Conservation (phyloP, 2,888 invertebrate genomes). For the Halictus ligatus region DNA sequence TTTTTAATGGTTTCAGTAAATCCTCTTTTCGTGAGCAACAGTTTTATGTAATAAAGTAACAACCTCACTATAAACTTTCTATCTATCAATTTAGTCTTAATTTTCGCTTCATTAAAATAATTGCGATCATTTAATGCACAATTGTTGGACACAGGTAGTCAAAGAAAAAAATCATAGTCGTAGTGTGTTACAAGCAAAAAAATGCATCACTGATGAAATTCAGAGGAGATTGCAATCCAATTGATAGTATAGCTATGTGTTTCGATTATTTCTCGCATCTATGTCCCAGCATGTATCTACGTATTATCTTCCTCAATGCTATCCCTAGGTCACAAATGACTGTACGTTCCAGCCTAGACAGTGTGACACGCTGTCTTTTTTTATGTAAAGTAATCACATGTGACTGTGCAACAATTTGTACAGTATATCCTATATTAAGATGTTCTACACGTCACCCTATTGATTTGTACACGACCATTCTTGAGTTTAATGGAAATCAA, state of each 20-base stretch:
- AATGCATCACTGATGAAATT: background rate
- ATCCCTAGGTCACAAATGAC: background rate
- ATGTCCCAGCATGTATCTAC: background rate
- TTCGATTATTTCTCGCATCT: background rate
- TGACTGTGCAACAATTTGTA: constrained; percentile 6
- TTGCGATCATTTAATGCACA: background rate
- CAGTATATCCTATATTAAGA: background rate
- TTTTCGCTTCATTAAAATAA: background rate
- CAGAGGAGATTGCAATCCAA: background rate
- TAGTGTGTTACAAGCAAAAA: background rate
- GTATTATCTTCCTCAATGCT: background rate
- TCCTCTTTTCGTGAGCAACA: too few species aligned
- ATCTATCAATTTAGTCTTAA: too few species aligned
- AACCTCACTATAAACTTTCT: too few species aligned
- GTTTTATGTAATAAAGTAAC: too few species aligned
- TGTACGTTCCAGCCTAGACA: background rate
- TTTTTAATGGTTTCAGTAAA: background rate
- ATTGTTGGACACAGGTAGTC: background rate
- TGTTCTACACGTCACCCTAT: constrained; percentile 47
- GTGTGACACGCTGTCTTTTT: background rate
- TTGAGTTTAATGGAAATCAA: constrained; percentile 76
- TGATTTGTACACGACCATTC: constrained; percentile 64
- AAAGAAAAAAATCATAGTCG: background rate
- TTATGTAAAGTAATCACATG: constrained; percentile 2
- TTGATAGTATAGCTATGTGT: background rate